Base-by-base conservation (phyloP, 1,140 invertebrate species). In the Choristoneura fumiferana region DNA sequence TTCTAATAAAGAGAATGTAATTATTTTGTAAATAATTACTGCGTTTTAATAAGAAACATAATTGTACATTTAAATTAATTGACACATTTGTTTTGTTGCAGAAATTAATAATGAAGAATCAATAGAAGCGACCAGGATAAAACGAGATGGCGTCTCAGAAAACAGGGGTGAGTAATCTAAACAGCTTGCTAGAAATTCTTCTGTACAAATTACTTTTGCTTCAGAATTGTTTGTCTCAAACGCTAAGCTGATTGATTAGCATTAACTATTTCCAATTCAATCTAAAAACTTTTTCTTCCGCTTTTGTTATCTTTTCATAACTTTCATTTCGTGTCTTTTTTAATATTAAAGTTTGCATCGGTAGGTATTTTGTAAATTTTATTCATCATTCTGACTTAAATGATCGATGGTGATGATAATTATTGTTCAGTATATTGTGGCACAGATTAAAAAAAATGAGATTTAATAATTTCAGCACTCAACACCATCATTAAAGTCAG, bases 131-230 rank as follows among this genome's bases (percentile, higher is more conserved):
- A 71, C 80, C 17, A 81, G 85, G 60, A 78, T 85, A 73, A 89
- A 89, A 75, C 77, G 85, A 62, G 81, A 89, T 66, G 76, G 78
- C 33, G 82, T 84, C 57, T 83, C 79, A 52, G 85, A 86, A 71
- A 89, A 89, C 71, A 85, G 82, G 81, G 85, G 85, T 89, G 62
- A 74, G 85, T 77, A 39, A 35, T 54, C 39, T 29, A 39, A 57
- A 53, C 10, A 15, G 9, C 12, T 10, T 65, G 18, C 57, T 38
- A 49, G 6, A 36, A 18, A 35, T 52, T 15, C 53, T 62, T 63
- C 65, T 76, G 72, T 75, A 77, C 65, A 73, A 67, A 64, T 62
- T 43, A 37, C 58, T 54, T 55, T 60, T 76, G 70, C 63, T 68
- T 67, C 54, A 57, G 65, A 22, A 6, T 49, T 33, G 10, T 10